These are phyloP conservation scores for Redunca redunca DNA, from an alignment of 2,113 vertebrate species.

Conservation along the genomic window DNA sequence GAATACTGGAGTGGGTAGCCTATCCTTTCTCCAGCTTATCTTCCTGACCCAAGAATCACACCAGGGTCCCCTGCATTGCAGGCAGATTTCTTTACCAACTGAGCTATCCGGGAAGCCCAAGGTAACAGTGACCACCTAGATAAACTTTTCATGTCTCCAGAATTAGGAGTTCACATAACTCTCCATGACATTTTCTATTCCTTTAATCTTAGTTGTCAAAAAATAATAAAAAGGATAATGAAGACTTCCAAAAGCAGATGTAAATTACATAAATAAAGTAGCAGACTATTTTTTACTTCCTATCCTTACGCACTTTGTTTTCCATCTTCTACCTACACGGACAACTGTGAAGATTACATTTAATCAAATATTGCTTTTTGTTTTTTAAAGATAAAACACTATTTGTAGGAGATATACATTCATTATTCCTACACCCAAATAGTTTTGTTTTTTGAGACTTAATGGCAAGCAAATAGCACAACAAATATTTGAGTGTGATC, in stretches of 20 bases:
- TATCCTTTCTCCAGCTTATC: not conserved
- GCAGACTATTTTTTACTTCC: not conserved
- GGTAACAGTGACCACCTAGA: not conserved
- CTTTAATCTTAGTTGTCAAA: not conserved
- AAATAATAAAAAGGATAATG: not conserved
- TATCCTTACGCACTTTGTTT: not conserved
- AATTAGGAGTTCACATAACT: not conserved
- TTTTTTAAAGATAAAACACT: not conserved
- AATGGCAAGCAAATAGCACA: not conserved
- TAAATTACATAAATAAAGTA: conserved; percentile 1
- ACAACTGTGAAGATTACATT: not conserved
- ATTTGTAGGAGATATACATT: not conserved
- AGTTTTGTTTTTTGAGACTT: not conserved
- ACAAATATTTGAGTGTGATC: not conserved
- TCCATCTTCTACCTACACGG: not conserved
- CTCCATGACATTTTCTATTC: not conserved
- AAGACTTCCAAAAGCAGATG: not conserved
- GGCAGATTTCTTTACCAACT: not conserved
- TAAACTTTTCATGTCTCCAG: not conserved
- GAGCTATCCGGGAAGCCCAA: not conserved
- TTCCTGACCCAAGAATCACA: not conserved
- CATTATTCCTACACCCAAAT: not conserved
- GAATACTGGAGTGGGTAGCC: not conserved
- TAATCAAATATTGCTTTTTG: not conserved
- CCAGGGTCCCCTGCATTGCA: not conserved